Base-by-base conservation (phyloP, 1,140 invertebrate species). In the Drosophila parabipectinata region DNA sequence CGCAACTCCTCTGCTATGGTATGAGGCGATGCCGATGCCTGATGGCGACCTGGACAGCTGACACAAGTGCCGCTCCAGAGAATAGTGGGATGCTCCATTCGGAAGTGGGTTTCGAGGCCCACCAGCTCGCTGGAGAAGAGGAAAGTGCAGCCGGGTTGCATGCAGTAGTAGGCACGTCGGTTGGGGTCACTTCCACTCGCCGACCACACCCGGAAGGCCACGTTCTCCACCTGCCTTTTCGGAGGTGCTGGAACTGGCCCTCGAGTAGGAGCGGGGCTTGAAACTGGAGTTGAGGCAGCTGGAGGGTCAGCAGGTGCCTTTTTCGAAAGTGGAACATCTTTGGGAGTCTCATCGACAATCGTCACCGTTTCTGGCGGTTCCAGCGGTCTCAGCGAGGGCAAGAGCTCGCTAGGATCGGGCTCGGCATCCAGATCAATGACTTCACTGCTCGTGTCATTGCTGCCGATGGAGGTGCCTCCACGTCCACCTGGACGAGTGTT, bases 51-150 rank as follows among this genome's bases (percentile, higher is more conserved):
- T 14, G 64, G 44, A 39, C 87, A 90, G 4, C 52, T 28, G 39
- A 34, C 12, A 37, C 89, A 91, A n/a, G 48, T 37, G 1, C 89
- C 89, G 12, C 59, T 68, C 89, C 89, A 91, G 8, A 37, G 47
- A 18, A 63, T 51, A 10, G 1, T 21, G 4, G 69, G 71, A 74
- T 90, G 88, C 1, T 90, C 76, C 1, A n/a, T 6, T 1, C 21
- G 24, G 39, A 90, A 76, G 44, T 90, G 88, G 37, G 63, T 79
- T 44, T 84, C 63, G 1, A 90, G 55, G 1, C 79, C 87, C 26
- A 77, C 77, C n/a, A 68, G 24, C 15, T 88, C 76, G 21, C 88
- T 69, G 2, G 88, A 83, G 30, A 74, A 89, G 0, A 82, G 64
- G 21, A 90, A 90, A 8, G 39, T 41, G 39, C 87, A 90, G 45